Percentiles rank a stretch among this genome's conserved stretches.
Evolutionary conservation across 2,113 vertebrate genomes (phyloP).

Genomic region (Engraulis encrasicolus): DNA sequence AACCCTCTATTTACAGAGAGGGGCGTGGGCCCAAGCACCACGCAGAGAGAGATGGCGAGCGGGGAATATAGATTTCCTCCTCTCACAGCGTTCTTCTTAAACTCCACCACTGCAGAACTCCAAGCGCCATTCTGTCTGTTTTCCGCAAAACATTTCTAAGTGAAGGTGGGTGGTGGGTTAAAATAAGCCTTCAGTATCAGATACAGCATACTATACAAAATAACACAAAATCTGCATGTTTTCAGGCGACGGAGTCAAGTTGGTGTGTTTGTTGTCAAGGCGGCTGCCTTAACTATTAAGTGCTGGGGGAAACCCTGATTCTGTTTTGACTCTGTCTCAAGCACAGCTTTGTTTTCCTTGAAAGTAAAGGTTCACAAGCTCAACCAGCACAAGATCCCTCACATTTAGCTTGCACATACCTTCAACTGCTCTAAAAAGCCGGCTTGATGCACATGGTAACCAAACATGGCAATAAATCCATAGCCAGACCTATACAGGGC

Average conservation of each 20-base stretch:
- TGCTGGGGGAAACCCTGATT: too few relatives aligned
- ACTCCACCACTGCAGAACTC: not conserved
- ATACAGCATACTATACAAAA: too few relatives aligned
- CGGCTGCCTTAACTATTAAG: too few relatives aligned
- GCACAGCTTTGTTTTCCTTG: not conserved
- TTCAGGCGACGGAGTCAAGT: too few relatives aligned
- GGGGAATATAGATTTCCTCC: not conserved
- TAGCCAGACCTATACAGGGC: not conserved
- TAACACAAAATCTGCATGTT: too few relatives aligned
- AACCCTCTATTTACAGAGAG: conserved; percentile 52
- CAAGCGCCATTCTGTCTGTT: not conserved
- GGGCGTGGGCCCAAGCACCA: not conserved
- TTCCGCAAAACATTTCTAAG: too few relatives aligned
- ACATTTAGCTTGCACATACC: not conserved
- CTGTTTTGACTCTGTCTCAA: too few relatives aligned
- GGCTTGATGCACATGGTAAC: not conserved
- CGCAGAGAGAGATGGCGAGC: not conserved
- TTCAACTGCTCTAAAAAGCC: not conserved
- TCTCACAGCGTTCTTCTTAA: not conserved
- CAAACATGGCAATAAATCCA: not conserved
- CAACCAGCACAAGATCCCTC: not conserved
- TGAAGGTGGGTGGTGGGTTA: too few relatives aligned
- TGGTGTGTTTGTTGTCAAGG: too few relatives aligned
- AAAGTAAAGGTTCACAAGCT: not conserved
- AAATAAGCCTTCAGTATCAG: too few relatives aligned